Conservation (phyloP, 2,113 vertebrate genomes). For the Leiothrix lutea region DNA sequence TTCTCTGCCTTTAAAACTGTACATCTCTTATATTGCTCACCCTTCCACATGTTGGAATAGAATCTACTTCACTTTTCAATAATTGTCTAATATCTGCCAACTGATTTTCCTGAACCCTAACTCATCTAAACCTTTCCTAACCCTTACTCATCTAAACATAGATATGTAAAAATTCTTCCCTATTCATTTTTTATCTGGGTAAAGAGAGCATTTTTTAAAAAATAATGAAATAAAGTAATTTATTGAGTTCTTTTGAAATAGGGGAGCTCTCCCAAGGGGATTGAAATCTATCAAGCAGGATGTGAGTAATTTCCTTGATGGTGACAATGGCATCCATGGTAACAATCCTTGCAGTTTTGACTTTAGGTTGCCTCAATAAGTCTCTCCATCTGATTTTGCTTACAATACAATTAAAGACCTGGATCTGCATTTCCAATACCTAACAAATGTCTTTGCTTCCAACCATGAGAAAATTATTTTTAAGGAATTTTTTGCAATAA, state of each 20-base stretch:
- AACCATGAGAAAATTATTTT: background rate
- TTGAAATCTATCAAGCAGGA: background rate
- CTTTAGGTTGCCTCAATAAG: background rate
- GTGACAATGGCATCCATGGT: too few species aligned
- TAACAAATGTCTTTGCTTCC: background rate
- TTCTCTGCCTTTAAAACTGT: background rate
- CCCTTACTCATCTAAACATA: background rate
- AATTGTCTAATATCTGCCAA: background rate
- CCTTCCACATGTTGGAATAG: background rate
- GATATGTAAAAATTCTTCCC: background rate
- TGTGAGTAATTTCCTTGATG: background rate
- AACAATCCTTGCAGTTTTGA: background rate
- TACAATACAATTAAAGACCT: background rate
- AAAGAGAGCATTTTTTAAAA: fast-evolving
- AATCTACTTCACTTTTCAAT: background rate
- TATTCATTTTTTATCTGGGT: background rate
- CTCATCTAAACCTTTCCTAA: background rate
- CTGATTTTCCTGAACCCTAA: background rate
- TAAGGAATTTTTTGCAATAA: background rate
- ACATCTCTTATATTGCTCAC: background rate
- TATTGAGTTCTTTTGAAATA: background rate
- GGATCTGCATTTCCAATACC: background rate
- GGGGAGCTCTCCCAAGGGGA: background rate
- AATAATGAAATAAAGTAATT: background rate
- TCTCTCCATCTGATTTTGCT: background rate